Evolutionary conservation across 2,888 invertebrate genomes (phyloP).

Genomic region (Temnothorax ravouxi): DNA sequence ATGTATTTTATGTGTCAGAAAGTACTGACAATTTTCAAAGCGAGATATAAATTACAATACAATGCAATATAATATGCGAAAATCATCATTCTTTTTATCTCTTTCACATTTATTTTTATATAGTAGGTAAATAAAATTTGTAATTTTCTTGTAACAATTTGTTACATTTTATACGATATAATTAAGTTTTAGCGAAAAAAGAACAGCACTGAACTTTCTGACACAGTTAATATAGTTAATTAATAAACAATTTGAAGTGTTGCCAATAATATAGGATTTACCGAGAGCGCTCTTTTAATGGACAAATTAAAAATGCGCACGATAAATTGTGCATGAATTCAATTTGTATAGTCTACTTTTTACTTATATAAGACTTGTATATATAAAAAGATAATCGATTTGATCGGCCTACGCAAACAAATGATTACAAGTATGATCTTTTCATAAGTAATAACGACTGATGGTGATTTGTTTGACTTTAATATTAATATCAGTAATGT

Average conservation of each 20-base stretch:
- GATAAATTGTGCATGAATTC: background rate
- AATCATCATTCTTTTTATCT: background rate
- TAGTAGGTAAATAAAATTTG: background rate
- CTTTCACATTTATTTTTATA: background rate
- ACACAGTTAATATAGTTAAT: background rate
- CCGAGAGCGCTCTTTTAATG: background rate
- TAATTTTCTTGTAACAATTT: background rate
- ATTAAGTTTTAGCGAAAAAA: background rate
- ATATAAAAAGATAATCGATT: conserved; percentile 13
- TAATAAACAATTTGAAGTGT: background rate
- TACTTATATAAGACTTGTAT: background rate
- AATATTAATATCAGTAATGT: background rate
- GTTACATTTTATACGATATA: background rate
- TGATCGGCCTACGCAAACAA: conserved; percentile 14
- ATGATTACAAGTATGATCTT: background rate
- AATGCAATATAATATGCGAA: background rate
- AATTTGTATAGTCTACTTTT: conserved; percentile 15
- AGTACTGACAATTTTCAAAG: conserved; percentile 28
- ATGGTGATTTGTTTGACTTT: background rate
- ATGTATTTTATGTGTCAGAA: conserved; percentile 26
- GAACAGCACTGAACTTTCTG: background rate
- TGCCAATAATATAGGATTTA: background rate
- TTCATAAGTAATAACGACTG: conserved; percentile 22
- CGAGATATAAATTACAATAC: conserved; percentile 11
- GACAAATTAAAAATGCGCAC: background rate